A percentile compares a stretch with the other conserved stretches of the same genome.
Conservation (phyloP, 2,888 invertebrate species). For the Chromoteleia sp. region DNA sequence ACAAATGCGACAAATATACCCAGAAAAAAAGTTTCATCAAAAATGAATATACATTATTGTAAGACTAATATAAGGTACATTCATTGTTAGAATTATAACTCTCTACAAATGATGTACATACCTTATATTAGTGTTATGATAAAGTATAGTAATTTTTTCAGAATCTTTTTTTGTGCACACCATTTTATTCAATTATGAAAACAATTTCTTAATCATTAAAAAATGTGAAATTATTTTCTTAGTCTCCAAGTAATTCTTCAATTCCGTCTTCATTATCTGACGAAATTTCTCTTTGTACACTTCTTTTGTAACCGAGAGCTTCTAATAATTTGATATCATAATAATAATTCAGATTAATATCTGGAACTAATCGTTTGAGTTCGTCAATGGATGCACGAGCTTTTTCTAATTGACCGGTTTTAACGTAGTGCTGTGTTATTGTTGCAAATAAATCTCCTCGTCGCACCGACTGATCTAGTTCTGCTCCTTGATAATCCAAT, state of each 20-base stretch:
- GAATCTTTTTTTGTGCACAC: no score
- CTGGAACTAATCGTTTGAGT: constrained; percentile 81
- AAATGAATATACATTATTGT: no score
- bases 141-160: no score
- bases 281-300: constrained; percentile 78
- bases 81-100: no score
- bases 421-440: constrained; percentile 81
- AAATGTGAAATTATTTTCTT: constrained; percentile 10
- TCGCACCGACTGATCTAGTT: constrained; percentile 82
- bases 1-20: no score
- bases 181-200: no score
- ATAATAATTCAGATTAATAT: constrained; percentile 82
- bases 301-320: constrained; percentile 81
- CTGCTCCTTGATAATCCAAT: constrained; percentile 82
- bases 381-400: constrained; percentile 81
- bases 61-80: no score
- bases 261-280: constrained; percentile 82
- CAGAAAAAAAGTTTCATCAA: no score
- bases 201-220: neutral
- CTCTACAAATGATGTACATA: no score
- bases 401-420: constrained; percentile 80
- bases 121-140: no score
- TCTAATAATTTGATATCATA: constrained; percentile 80
- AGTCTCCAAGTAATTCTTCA: constrained; percentile 82
- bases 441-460: constrained; percentile 82